phyloP scores from a whole-genome alignment of 1,140 invertebrate species.

The Pomphorhynchus laevis region DNA sequence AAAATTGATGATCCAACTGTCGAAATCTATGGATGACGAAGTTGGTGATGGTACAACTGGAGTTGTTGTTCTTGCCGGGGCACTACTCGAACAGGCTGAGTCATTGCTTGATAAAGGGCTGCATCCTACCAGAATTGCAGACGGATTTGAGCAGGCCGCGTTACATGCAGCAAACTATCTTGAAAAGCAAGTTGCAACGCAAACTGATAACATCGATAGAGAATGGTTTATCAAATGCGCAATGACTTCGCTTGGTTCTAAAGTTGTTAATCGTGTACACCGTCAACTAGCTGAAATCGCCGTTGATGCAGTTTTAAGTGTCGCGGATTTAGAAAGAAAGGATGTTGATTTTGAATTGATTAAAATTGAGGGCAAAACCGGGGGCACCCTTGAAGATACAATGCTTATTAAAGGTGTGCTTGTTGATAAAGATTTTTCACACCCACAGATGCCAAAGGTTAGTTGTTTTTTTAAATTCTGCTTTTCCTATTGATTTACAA shows the following conservation, averaged over 20 bases:
- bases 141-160: conserved; percentile 86
- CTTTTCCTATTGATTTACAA: not conserved
- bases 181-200: conserved; percentile 42
- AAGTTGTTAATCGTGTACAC: conserved; percentile 33
- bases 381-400: conserved; percentile 77
- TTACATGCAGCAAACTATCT: conserved; percentile 49
- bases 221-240: conserved; percentile 67
- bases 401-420: conserved; percentile 78
- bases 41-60: conserved; percentile 98
- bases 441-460: conserved; percentile 95
- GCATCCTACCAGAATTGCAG: conserved; percentile 86
- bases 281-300: conserved; percentile 92
- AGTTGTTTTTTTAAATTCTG: conserved; percentile 8
- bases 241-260: conserved; percentile 92
- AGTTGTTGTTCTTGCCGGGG: conserved; percentile 60
- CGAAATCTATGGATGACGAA: conserved; percentile 94
- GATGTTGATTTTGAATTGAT: conserved; percentile 98
- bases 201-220: conserved; percentile 14
- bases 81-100: conserved; percentile 71
- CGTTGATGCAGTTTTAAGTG: conserved; percentile 62
- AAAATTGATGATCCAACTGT: conserved; percentile 79
- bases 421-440: conserved; percentile 88
- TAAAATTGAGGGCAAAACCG: conserved; percentile 88
- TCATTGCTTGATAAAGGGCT: conserved; percentile 66
- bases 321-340: conserved; percentile 54